phyloP scores from a whole-genome alignment of 1,140 invertebrate species.

The Caenorhabditis brenneri region DNA sequence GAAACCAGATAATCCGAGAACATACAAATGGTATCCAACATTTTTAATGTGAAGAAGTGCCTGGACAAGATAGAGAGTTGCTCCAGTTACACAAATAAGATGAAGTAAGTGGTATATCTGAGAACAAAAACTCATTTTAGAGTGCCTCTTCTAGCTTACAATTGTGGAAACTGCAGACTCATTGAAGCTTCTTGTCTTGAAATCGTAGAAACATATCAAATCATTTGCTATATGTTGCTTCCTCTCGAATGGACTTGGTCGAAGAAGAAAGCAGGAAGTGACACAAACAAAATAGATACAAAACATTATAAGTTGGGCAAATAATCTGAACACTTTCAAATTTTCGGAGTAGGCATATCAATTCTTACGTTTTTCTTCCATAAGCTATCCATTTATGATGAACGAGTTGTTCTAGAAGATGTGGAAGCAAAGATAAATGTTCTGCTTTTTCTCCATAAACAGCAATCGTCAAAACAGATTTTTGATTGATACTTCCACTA shows the following conservation, averaged over 20 bases:
- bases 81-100: conserved; percentile 58
- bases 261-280: conserved; percentile 61
- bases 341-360: not conserved
- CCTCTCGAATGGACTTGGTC: conserved; percentile 64
- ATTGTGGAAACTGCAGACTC: conserved; percentile 43
- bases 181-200: conserved; percentile 30
- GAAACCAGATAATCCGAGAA: conserved; percentile 80
- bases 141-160: not conserved
- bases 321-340: conserved; percentile 57
- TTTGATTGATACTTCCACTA: conserved; percentile 87
- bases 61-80: conserved; percentile 61
- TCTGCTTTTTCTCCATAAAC: conserved; percentile 92
- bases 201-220: conserved; percentile 38
- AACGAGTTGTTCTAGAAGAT: conserved; percentile 87
- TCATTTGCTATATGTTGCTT: conserved; percentile 20
- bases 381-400: conserved; percentile 98
- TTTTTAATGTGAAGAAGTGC: conserved; percentile 62
- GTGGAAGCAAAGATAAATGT: conserved; percentile 92
- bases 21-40: conserved; percentile 65
- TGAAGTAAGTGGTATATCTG: conserved; percentile 62
- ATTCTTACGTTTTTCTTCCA: conserved; percentile 81
- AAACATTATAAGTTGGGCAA: conserved; percentile 59
- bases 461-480: conserved; percentile 92
- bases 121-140: not conserved
- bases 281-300: conserved; percentile 60